Base-by-base conservation (phyloP, 2,888 invertebrate species). In the Microchrysa polita region DNA sequence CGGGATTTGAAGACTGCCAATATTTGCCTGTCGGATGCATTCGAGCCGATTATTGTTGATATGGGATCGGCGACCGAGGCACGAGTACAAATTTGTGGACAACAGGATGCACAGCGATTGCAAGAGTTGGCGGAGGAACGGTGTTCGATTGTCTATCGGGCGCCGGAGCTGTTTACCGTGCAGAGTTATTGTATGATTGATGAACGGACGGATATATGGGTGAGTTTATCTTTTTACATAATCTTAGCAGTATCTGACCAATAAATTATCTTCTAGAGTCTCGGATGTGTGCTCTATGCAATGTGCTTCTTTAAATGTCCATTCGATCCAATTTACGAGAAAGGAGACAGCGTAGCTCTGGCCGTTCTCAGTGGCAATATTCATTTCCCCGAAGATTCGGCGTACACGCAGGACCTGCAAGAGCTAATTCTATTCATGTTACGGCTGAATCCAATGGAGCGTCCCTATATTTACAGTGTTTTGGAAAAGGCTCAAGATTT, bases 1-100 rank as follows among this genome's bases (percentile, higher is more conserved):
- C 88, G 95, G 79, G 95, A 96, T 84, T 82, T 96, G 52, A 96
- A 96, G 85, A 93, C 95, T 71, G 92, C 91, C 16, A 96, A 96
- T 84, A 88, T 96, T 77, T 89, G 95, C 79, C 83, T 95, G 27
- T 88, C 89, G 20, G 91, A 92, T 80, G 89, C 90, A 71, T 87
- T 88, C 80, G 88, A 88, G 67, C 92, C 94, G 0, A 86, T 95
- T 69, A 87, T 96, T 76, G 95, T 95, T 88, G 96, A 96, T 84
- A 88, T 96, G 79, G 91, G 91, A n/a, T 91, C 91, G 1, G 88
- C 90, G 79, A 88, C 90, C 9, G 87, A 88, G 60, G 91, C 91
- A 0, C 86, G 88, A 75, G 85, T 90, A 1, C 90, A 91, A 83
- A 82, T 85, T 23, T 89, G 89, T 77, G 90, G 90, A 0, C 88